Evolutionary conservation across 1,140 invertebrate species (phyloP).

Genomic region (Drosophila cardini): DNA sequence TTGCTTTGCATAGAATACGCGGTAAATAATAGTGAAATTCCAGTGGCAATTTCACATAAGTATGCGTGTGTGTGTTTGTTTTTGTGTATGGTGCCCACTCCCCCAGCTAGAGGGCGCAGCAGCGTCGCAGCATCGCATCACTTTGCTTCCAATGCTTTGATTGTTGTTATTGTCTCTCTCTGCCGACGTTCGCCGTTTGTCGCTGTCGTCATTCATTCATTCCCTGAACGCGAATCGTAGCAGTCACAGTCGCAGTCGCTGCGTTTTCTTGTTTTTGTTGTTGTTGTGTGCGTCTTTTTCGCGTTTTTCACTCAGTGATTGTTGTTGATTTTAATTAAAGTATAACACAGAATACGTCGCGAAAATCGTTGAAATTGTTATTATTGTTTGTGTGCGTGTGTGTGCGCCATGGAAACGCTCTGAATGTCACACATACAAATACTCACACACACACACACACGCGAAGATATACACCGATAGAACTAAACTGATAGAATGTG

Average conservation of each 20-base stretch:
- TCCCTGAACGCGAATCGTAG: conserved; percentile 57
- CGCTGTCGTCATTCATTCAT: conserved; percentile 68
- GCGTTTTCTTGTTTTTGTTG: not conserved
- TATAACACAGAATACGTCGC: conserved; percentile 48
- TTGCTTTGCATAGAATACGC: conserved; percentile 48
- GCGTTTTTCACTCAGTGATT: conserved; percentile 30
- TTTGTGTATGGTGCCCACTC: conserved; percentile 35
- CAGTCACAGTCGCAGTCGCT: conserved; percentile 30
- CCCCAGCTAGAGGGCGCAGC: conserved; percentile 42
- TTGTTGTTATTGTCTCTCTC: conserved; percentile 16
- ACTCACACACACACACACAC: conserved; percentile 33
- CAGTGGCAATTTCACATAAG: conserved; percentile 26
- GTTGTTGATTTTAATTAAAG: conserved; percentile 66
- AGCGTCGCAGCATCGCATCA: conserved; percentile 38
- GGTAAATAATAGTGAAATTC: conserved; percentile 74
- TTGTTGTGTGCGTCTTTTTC: conserved; percentile 12
- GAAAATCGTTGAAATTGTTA: conserved; percentile 46
- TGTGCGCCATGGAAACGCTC: conserved; percentile 54
- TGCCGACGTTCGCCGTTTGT: conserved; percentile 31
- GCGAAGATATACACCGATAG: conserved; percentile 22
- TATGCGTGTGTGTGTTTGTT: conserved; percentile 49
- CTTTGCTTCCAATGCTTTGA: conserved; percentile 7
- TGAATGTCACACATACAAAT: conserved; percentile 55
- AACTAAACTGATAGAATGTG: conserved; percentile 20
- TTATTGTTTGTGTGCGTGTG: conserved; percentile 42